Evolutionary conservation across 2,888 invertebrate genomes (phyloP), one percentile per base, ranked within the genome.

Genomic region (Stenolophus ochropezus): DNA sequence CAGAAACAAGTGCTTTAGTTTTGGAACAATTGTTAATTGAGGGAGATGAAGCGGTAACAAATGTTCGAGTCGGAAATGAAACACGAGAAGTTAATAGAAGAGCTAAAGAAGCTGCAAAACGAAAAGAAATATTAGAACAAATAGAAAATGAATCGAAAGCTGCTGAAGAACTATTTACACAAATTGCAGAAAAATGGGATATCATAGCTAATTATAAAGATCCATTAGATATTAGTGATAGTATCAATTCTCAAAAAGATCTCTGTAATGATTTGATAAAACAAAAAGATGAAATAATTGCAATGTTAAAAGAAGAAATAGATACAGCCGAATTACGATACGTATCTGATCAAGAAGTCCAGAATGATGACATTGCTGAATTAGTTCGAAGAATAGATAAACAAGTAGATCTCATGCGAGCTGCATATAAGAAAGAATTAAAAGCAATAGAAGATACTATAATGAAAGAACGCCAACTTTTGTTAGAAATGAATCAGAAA

Each of bases 381-480:
- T 90, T 97, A 83, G 94, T 96, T 0, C 94, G 96, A 78, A 91
- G 97, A 87, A 95, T 97, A 84, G 96, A 97, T 86, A 94, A 94
- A 85, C 97, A 97, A 89, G 91, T 94, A 3, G 90, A 89, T 18
- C 92, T 94, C 25, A 94, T 97, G 90, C 93, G 94, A 84, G 92
- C 92, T 84, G 94, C 95, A 0, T 96, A 96, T 86, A 91, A 92
- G 80, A 92, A 93, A 51, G 96, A 97, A 87, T 87, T 97, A 49
- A 90, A 91, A 58, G 88, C 96, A 20, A 93, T 97, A 75, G 95
- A 95, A 86, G 91, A 91, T 61, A 93, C 94, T 0, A 92, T 96
- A 74, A 92, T 92, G 82, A 89, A 91, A 18, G 95, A 96, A 86
- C 91, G 94, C 0, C 91, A 92, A 76, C 89, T 90, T 0, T 89